Conservation (phyloP, 2,113 vertebrate genomes). For the Choloepus hoffmanni region DNA sequence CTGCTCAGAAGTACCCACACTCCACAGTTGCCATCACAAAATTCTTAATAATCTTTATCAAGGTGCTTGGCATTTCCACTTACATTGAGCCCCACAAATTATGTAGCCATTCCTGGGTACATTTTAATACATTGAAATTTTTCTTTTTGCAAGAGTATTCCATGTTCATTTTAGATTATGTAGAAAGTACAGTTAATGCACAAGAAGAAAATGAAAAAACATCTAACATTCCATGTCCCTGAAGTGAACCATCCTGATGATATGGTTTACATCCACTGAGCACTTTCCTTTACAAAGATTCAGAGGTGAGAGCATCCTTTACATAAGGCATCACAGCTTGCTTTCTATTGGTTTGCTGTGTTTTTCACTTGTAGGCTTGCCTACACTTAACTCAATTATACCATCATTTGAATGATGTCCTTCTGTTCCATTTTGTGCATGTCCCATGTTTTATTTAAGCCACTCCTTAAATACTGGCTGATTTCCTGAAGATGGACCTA, state of each 20-base stretch:
- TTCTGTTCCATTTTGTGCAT: not conserved
- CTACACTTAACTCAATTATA: not conserved
- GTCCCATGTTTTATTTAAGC: not conserved
- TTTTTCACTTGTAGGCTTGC: not conserved
- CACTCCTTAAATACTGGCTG: too few species aligned
- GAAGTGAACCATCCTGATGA: not conserved
- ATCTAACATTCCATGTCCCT: not conserved
- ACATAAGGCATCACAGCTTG: not conserved
- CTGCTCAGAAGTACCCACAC: too few species aligned
- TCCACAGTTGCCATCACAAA: not conserved
- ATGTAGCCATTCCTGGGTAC: not conserved
- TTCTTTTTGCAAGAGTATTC: not conserved
- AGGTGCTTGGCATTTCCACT: not conserved
- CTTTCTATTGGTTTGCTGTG: not conserved
- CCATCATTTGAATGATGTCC: not conserved
- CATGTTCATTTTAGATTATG: too few species aligned
- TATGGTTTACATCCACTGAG: not conserved
- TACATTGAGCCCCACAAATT: not conserved
- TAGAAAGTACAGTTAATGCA: not conserved
- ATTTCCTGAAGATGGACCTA: too few species aligned
- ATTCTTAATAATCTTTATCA: not conserved
- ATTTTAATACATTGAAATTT: not conserved
- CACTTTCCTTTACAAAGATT: not conserved
- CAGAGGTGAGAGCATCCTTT: not conserved
- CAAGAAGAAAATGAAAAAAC: not conserved